A percentile compares a stretch with the other conserved stretches of the same genome.
Conservation (phyloP, 2,113 vertebrate species). For the Turnix velox region DNA sequence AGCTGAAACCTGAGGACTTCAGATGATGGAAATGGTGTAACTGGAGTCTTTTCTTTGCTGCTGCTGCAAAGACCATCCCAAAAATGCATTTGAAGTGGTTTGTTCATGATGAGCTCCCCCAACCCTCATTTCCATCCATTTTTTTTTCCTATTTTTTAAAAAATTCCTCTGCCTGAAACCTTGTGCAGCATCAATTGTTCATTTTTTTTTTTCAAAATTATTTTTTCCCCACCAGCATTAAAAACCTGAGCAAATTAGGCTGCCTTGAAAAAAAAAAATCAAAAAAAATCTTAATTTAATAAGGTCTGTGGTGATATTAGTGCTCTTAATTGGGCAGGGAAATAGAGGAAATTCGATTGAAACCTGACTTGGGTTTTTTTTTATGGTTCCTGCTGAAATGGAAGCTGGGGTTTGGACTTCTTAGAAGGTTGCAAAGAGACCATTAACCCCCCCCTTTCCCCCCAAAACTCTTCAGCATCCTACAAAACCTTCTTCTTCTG, state of each 20-base stretch:
- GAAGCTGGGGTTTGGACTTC: not conserved
- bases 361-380: slow-evolving; percentile 45
- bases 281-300: slow-evolving; percentile 12
- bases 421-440: not conserved
- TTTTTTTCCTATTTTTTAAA: too few relatives aligned
- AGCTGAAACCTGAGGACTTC: slow-evolving; percentile 48
- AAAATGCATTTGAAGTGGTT: slow-evolving; percentile 2
- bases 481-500: too few relatives aligned
- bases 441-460: too few relatives aligned
- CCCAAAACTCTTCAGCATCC: too few relatives aligned
- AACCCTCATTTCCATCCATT: not conserved
- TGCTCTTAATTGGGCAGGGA: slow-evolving; percentile 38
- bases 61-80: too few relatives aligned
- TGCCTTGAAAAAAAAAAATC: slow-evolving; percentile 3
- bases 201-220: not conserved
- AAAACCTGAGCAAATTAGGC: slow-evolving; percentile 27
- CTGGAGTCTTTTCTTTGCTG: not conserved
- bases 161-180: not conserved
- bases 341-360: slow-evolving; percentile 53
- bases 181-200: slow-evolving; percentile 26
- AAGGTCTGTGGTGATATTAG: slow-evolving; percentile 15
- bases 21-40: slow-evolving; percentile 26
- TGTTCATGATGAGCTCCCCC: not conserved
- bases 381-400: slow-evolving; percentile 49
- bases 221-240: not conserved